Evolutionary conservation across 2,888 invertebrate species (phyloP), one percentile per base, ranked within the genome.

Genomic region (Aradus depressus): DNA sequence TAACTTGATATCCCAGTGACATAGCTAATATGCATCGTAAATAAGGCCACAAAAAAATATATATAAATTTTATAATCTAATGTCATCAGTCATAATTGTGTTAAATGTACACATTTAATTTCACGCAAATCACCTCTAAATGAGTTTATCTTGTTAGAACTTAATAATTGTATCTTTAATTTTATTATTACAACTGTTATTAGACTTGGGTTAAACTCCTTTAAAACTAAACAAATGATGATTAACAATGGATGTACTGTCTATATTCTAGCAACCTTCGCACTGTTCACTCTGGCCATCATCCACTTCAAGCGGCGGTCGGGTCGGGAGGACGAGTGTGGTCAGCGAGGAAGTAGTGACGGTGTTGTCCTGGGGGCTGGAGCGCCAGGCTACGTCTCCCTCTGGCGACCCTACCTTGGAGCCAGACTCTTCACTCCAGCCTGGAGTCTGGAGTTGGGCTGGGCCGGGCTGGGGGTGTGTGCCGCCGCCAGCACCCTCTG

Each of bases 251-350:
- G 3, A 6, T 12, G 14, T 35, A 22, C 35, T 45, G n/a, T 44
- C 52, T 51, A 52, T 56, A 61, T 70, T 70, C 19, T 75, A 91
- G 91, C 89, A 31, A 77, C 88, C 2, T 92, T 93, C 69, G 88
- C 90, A 21, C 76, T 90, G 60, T 92, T 93, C 71, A 88, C 91
- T 0, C 73, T 92, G 54, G 82, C 88, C 72, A 92, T 92, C 66
- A 90, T 92, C 65, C 89, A 92, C 70, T 88, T 87, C 70, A 92
- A 92, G 67, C 76, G 90, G 23, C 44, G 51, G 23, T 52, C 51
- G 26, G 44, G 53, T 16, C 31, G 45, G 35, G 34, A 50, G 28
- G 23, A 48, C 32, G 42, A 42, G 12, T 57, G 57, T 41, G 57
- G 59, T 23, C 37, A 50, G 34, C 47, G 53, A n/a, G 52, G 56